Evolutionary conservation across 2,113 vertebrate genomes (phyloP).

Genomic region (Rhabdomys dilectus): DNA sequence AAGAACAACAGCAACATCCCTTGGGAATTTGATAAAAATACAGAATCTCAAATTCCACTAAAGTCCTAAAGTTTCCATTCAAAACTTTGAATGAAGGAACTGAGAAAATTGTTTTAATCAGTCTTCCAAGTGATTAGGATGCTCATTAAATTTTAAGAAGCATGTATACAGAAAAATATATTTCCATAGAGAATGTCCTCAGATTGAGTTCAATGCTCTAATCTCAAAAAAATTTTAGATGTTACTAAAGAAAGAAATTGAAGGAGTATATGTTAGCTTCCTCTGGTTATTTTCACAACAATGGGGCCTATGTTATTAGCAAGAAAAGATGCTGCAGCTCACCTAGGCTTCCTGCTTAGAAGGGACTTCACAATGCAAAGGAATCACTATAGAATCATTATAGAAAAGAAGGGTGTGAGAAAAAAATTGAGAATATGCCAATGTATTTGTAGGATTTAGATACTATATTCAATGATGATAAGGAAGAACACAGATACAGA

Average conservation of each 20-base stretch:
- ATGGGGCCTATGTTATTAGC: not conserved
- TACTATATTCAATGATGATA: not conserved
- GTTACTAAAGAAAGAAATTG: constrained; percentile 16
- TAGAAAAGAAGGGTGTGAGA: not conserved
- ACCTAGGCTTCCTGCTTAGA: not conserved
- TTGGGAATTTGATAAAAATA: constrained; percentile 10
- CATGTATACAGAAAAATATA: not conserved
- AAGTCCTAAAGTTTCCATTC: not conserved
- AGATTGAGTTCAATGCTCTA: constrained; percentile 33
- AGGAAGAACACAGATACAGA: not conserved
- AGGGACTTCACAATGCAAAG: not conserved
- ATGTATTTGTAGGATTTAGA: constrained; percentile 45
- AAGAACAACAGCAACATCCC: not conserved
- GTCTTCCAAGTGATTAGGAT: not conserved
- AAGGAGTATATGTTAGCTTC: not conserved
- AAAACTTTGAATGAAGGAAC: not conserved
- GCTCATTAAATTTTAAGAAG: constrained; percentile 17
- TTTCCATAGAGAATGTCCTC: constrained; percentile 21
- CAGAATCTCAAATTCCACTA: not conserved
- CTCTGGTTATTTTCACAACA: not conserved
- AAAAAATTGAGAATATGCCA: constrained; percentile 53
- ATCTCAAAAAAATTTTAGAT: constrained; percentile 8
- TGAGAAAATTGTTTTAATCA: not conserved
- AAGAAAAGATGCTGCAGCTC: not conserved
- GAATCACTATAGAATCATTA: not conserved